phyloP scores from a whole-genome alignment of 2,888 invertebrate genomes.

The Acrobasis repandana region DNA sequence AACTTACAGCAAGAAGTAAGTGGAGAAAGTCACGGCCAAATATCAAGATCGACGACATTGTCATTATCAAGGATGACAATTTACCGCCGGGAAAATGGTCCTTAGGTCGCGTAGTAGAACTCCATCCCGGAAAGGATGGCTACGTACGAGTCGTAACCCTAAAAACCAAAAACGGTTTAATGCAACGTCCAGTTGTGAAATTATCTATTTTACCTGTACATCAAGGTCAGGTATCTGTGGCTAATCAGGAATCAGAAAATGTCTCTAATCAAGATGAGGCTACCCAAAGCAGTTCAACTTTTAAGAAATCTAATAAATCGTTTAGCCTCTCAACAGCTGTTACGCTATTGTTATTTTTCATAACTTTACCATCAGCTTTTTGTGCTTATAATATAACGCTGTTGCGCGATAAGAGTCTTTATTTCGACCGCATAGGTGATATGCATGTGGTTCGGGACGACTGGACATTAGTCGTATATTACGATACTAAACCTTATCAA shows the following conservation, averaged over 20 bases:
- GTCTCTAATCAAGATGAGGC: no score
- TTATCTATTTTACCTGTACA: neutral
- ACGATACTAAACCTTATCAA: neutral
- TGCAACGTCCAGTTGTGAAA: neutral
- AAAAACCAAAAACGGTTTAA: neutral
- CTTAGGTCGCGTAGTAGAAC: neutral
- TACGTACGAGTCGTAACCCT: constrained; percentile 1
- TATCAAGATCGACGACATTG: constrained; percentile 7
- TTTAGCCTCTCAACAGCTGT: no score
- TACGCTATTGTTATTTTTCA: no score
- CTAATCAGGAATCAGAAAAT: no score
- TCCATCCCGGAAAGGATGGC: no score
- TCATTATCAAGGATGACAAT: constrained; percentile 1
- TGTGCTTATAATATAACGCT: neutral
- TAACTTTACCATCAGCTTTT: no score
- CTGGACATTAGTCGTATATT: neutral
- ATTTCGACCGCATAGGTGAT: neutral
- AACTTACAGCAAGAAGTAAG: neutral
- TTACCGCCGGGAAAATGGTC: no score
- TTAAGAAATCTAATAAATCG: no score
- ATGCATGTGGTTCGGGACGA: neutral
- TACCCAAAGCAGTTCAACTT: no score
- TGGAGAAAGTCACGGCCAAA: neutral
- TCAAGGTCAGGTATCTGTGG: no score
- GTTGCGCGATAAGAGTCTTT: neutral